phyloP scores from a whole-genome alignment of 2,888 invertebrate species.

The Parnassius smintheus region DNA sequence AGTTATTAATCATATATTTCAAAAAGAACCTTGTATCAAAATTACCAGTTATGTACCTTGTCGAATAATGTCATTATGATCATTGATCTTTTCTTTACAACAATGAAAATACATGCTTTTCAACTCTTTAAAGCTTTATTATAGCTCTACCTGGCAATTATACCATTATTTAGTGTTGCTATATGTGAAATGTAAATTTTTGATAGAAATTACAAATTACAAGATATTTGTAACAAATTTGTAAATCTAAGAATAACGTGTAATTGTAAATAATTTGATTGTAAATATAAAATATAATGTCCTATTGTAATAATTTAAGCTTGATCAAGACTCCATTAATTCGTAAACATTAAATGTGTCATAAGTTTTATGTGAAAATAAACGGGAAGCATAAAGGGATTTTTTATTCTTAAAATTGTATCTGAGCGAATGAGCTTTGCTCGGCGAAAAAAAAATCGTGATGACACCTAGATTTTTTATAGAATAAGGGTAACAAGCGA shows the following conservation, averaged over 20 bases:
- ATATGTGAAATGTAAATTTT: neutral
- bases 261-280: constrained; percentile 16
- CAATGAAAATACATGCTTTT: too few relatives aligned
- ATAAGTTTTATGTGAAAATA: constrained; percentile 44
- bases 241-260: constrained; percentile 9
- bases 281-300: constrained; percentile 16
- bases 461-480: too few relatives aligned
- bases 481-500: too few relatives aligned
- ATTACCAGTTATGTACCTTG: too few relatives aligned
- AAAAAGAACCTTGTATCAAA: too few relatives aligned
- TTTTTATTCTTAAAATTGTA: neutral
- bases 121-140: neutral
- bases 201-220: neutral
- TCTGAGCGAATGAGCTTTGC: too few relatives aligned
- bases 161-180: neutral
- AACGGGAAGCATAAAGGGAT: constrained; percentile 34
- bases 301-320: constrained; percentile 32
- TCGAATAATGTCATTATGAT: too few relatives aligned
- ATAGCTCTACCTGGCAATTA: neutral
- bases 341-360: constrained; percentile 33
- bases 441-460: too few relatives aligned
- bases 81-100: too few relatives aligned
- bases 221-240: neutral
- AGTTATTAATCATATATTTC: too few relatives aligned
- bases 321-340: constrained; percentile 35